Evolutionary conservation across 2,113 vertebrate species (phyloP).

Genomic region (Sinocyclocheilus grahami): DNA sequence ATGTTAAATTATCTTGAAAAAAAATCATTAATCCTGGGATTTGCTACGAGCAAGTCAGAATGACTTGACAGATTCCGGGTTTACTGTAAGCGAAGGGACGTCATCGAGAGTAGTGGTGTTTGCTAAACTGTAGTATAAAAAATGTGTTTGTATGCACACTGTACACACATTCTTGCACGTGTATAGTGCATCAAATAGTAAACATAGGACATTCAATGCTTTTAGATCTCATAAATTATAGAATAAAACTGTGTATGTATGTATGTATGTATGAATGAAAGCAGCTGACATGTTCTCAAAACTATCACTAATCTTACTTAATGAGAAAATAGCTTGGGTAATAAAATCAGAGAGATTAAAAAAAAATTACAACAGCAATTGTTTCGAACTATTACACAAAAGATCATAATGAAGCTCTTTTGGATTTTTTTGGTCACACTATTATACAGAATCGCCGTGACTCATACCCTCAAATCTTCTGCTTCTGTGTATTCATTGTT

Average conservation of each 20-base stretch:
- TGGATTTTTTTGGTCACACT: not conserved
- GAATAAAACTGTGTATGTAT: not conserved
- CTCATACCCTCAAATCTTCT: not conserved
- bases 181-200: not conserved
- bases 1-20: not conserved
- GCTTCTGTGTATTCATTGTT: not conserved
- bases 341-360: no score
- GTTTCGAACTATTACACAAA: no score
- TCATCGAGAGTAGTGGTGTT: not conserved
- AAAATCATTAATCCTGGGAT: not conserved
- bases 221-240: no score
- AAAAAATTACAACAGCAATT: no score
- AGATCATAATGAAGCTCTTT: no score
- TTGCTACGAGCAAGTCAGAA: slow-evolving; percentile 56
- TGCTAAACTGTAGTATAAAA: not conserved
- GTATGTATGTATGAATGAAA: not conserved
- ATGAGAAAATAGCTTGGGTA: not conserved
- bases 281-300: not conserved
- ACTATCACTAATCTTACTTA: not conserved
- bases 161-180: not conserved
- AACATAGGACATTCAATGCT: not conserved
- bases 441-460: not conserved
- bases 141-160: not conserved
- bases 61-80: slow-evolving; percentile 65
- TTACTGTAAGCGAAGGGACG: slow-evolving; percentile 38